Evolutionary conservation across 2,888 invertebrate genomes (phyloP), one percentile per base, ranked within the genome.

Genomic region (Amaurobius ferox): DNA sequence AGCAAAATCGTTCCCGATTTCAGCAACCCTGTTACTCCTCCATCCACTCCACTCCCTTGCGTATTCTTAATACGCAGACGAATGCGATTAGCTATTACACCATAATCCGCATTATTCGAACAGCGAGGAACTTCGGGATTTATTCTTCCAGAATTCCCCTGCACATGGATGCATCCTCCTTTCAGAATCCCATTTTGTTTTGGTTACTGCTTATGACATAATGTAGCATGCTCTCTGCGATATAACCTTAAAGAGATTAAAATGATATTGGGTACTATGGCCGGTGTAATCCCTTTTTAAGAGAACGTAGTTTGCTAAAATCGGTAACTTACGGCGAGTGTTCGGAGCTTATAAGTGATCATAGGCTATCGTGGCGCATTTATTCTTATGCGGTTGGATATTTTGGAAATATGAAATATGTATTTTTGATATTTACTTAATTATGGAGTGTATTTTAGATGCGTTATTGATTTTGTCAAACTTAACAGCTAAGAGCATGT

Each of bases 31-130:
- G 40, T 5, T 6, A 28, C 39, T 40, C 16, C 64, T 29, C 61
- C 26, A 6, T 55, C 55, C 6, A 16, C 61, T 13, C 7, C 64
- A 3, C 30, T 40, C 68, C 68, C 39, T 23, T 23, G 68, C 40
- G 40, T 68, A 40, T 40, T 68, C 68, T 23, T 68, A 68, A 68
- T 68, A 68, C 68, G 23, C 67, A 13, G 23, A n/a, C 40, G 40
- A 40, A 68, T 68, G 68, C 68, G 68, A 68, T 68, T 68, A 68
- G 40, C 68, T 23, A 40, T 68, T 68, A 68, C 68, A 68, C 35
- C 68, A 40, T 68, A 68, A 68, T 68, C 68, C 68, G 68, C 28
- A 68, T 68, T 68, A 40, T 68, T 68, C 40, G 35, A 35, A 67
- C 6, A 55, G 5, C 2, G 55, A 40, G 28, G 68, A 28, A 35